Evolutionary conservation across 2,888 invertebrate species (phyloP), one percentile per base, ranked within the genome.

Genomic region (Hyppa rectilinea): DNA sequence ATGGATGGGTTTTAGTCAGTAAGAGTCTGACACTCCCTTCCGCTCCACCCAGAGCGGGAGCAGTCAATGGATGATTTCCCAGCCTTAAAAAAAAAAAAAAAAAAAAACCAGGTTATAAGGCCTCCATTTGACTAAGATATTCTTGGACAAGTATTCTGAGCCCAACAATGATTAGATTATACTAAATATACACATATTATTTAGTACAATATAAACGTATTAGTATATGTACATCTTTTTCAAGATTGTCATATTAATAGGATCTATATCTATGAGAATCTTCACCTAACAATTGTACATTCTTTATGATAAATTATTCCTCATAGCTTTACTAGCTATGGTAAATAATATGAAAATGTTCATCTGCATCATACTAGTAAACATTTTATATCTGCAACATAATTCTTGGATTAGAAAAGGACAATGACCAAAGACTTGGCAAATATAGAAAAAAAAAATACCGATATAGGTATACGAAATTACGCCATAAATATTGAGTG

Each of bases 401-500:
- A 50, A 50, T 71, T 78, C 40, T 52, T 29, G 10, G 9, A 47
- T 58, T 29, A 43, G 55, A 50, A 58, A 53, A 59, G 64, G 68
- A 45, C 73, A 77, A 43, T 67, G 64, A 67, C 72, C 63, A 65
- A 52, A 34, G 50, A 64, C 61, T 66, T 64, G 2, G 17, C 62
- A 31, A 61, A 34, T 50, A 68, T 52, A 20, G 45, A 55, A 29
- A 64, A 70, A 55, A 29, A 64, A 70, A 64, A 72, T 68, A 66
- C 55, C 49, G 68, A 69, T 69, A 52, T 59, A 9, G 3, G 12
- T 56, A 76, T 53, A 64, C 74, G 38, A 52, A 64, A 78, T 68
- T 45, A 61, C 56, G 29, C 47, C 45, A 76, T 83, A 76, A 74
- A 83, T 80, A 85, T 76, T 66, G 58, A 75, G 69, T 61, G 43